Evolutionary conservation across 2,797 vertebrate species (phyloP), one percentile per base, ranked within the genome.

Genomic region (Kryptolebias ocellatus): DNA sequence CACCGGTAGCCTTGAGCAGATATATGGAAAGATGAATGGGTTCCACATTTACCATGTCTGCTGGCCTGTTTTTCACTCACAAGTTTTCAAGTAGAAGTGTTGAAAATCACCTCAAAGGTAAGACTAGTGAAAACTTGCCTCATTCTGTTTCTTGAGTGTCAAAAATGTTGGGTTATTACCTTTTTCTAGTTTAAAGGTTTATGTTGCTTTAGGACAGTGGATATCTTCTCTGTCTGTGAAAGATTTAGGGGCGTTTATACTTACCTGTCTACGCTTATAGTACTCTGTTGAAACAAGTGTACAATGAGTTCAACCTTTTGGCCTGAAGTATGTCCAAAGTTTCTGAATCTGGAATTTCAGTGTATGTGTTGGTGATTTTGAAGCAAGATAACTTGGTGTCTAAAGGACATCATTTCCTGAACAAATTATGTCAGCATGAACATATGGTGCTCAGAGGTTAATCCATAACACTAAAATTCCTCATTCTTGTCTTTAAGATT

Each of bases 71-170:
- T 64, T 53, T 67, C 53, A 57, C 60, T 68, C 53, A 71, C 53
- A 78, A 72, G 63, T 76, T 61, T 76, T 69, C 37, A 76, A 64
- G 42, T 24, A 50, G 60, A 54, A 58, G 44, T 49, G 60, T 46
- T 74, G 63, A 63, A 74, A 56, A 37, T 12, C 64, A 37, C 53
- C 58, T 70, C 70, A 76, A 81, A 82, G 79, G 60, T 72, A 78
- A 51, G 68, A 69, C 87, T 31, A 74, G 87, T 90, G 65, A 66
- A 76, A 86, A 90, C 86, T 49, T 87, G 85, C 63, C 74, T 62
- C 34, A 37, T 70, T 68, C 17, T 59, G 9, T 50, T 20, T 69
- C 39, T 45, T 53, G 18, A 47, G 53, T 60, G 54, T 58, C 27
- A 27, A 17, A 53, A 66, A 76, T 46, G 46, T 85, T 66, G 57